Percentiles rank a stretch among this genome's conserved stretches.
These are phyloP conservation scores for Cryptotis parvus DNA, from an alignment of 2,113 vertebrate genomes.

Conservation along the genomic window DNA sequence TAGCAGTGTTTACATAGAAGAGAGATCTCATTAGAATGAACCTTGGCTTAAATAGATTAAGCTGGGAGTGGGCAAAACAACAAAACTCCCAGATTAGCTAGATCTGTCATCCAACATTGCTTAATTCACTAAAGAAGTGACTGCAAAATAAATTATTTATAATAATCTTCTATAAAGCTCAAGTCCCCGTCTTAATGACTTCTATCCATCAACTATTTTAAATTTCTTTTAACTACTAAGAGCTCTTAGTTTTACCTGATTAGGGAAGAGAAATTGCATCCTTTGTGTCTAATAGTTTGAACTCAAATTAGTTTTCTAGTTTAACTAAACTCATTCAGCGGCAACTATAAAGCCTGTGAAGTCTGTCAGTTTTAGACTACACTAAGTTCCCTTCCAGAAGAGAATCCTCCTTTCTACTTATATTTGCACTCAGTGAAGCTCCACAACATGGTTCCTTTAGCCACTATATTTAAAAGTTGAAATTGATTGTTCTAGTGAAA, in stretches of 20 bases:
- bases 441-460: background rate
- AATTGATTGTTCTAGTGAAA: background rate
- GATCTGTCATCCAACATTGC: too few species aligned
- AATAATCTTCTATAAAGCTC: constrained; percentile 49
- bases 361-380: constrained; percentile 28
- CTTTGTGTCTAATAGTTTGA: constrained; percentile 59
- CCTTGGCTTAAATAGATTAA: too few species aligned
- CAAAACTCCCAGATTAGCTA: too few species aligned
- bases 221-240: constrained; percentile 51
- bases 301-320: constrained; percentile 33
- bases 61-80: too few species aligned
- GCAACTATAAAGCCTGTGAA: constrained; percentile 26
- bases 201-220: background rate
- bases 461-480: constrained; percentile 4
- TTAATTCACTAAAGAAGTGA: constrained; percentile 33
- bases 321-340: constrained; percentile 58
- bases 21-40: too few species aligned
- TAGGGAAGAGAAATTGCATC: constrained; percentile 64
- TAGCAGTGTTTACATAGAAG: too few species aligned
- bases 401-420: background rate
- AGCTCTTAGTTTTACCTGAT: constrained; percentile 36
- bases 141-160: constrained; percentile 30
- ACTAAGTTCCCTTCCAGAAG: background rate
- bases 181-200: background rate
- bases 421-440: background rate